Percentiles rank a stretch among this genome's conserved stretches.
Evolutionary conservation across 92 coral and sea anemone genomes (phyloP).

Genomic region (Phenganax stokvisi): DNA sequence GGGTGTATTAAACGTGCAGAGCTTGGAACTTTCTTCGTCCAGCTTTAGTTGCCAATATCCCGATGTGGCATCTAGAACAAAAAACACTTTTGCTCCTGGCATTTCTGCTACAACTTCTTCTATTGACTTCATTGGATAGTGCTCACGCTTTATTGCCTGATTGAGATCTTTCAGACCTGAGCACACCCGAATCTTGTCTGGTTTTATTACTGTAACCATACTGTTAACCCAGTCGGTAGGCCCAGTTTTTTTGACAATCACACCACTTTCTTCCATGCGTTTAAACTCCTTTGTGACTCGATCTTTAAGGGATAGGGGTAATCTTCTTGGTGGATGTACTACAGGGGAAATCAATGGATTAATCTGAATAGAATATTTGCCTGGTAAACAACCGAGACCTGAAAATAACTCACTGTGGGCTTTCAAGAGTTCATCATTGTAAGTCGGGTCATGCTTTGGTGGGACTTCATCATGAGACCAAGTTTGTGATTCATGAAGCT

Average conservation of each 20-base stretch:
- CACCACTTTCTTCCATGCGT: slow-evolving; percentile 33
- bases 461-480: too few species aligned
- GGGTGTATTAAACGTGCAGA: slow-evolving; percentile 14
- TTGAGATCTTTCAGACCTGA: slow-evolving; percentile 4
- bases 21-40: slow-evolving; percentile 4
- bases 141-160: slow-evolving; percentile 3
- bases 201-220: slow-evolving; percentile 29
- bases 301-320: slow-evolving; percentile 29
- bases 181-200: slow-evolving; percentile 13
- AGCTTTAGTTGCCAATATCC: not conserved
- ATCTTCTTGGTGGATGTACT: slow-evolving; percentile 22
- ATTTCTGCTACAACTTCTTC: not conserved
- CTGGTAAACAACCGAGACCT: slow-evolving; percentile 34
- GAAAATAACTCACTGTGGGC: slow-evolving; percentile 22
- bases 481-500: not conserved
- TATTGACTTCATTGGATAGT: not conserved
- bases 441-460: not conserved
- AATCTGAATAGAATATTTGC: slow-evolving; percentile 36
- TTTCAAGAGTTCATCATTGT: slow-evolving; percentile 30
- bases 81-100: not conserved
- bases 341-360: slow-evolving; percentile 31
- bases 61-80: not conserved
- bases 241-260: slow-evolving; percentile 33
- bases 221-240: slow-evolving; percentile 38
- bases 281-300: slow-evolving; percentile 5